Evolutionary conservation across 92 coral and sea anemone genomes (phyloP), one percentile per base, ranked within the genome.

Genomic region (Metridium senile): DNA sequence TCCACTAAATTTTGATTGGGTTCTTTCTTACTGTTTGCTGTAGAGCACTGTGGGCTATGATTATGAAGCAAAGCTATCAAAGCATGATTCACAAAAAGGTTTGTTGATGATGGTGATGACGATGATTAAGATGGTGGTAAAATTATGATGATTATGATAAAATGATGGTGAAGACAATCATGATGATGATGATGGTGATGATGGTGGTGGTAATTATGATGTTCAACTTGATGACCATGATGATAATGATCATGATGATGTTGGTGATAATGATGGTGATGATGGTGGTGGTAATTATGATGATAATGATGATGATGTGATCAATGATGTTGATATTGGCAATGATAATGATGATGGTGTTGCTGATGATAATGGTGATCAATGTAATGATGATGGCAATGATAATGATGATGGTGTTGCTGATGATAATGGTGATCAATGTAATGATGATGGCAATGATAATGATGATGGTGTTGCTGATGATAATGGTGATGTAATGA

Each of bases 41-140:
- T 35, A 90, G 95, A 79, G 76, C 80, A 89, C 87, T n/a, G 90
- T 82, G 59, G 91, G 91, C 25, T 90, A 2, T 30, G 89, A 90
- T 0, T 89, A 89, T 67, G 83, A 86, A 82, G 94, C 84, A 22
- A 83, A 89, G 58, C 80, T 86, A 66, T 86, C 76, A 58, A 77
- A 76, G 4, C 94, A 89, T 74, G 28, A 43, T 16, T 76, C 81
- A 18, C 57, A 62, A 11, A 28, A 76, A 76, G 81, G 81, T 75
- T 59, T 63, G 33, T n/a, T n/a, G n/a, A n/a, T n/a, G n/a, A n/a
- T n/a, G n/a, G n/a, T n/a, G n/a, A n/a, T n/a, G n/a, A n/a, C 27
- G 23, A 54, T 54, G 13, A 9, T 4, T 13, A 39, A 39, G 49
- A 39, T 39, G 13, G 45, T 11, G 11, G 34, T 31, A 11, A 4